A percentile compares a stretch with the other conserved stretches of the same genome.
Conservation (phyloP, 2,113 vertebrate genomes). For the Cinclus cinclus region DNA sequence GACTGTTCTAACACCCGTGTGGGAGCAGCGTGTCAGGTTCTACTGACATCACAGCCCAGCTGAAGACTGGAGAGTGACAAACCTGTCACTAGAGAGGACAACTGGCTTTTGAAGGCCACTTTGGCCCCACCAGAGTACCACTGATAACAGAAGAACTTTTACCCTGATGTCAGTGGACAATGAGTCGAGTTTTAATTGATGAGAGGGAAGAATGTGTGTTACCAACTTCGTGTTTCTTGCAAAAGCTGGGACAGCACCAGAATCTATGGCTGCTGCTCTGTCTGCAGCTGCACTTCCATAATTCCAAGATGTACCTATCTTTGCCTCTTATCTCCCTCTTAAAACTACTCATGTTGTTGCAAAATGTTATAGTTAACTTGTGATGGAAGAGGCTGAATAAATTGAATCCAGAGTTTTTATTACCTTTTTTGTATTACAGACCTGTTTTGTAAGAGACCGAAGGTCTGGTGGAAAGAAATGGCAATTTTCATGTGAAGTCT, state of each 20-base stretch:
- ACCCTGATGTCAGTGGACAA: neutral
- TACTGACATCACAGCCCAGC: conserved; percentile 35
- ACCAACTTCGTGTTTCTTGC: neutral
- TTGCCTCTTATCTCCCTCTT: neutral
- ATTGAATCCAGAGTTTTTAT: conserved; percentile 48
- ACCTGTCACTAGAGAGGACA: neutral
- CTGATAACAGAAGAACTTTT: neutral
- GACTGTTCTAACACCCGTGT: neutral
- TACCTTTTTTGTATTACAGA: conserved; percentile 53
- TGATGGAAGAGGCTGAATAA: conserved; percentile 37
- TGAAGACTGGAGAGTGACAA: neutral
- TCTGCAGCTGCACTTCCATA: neutral
- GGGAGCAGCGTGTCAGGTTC: conserved; percentile 48
- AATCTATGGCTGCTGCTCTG: neutral
- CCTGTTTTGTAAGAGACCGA: conserved; percentile 39
- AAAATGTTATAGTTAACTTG: conserved; percentile 18
- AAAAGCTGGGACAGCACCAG: neutral
- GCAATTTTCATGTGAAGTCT: conserved; percentile 7
- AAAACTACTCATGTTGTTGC: neutral
- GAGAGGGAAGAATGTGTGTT: neutral
- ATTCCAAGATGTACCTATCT: neutral
- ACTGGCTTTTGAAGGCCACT: neutral
- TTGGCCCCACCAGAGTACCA: neutral
- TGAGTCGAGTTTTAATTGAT: neutral
- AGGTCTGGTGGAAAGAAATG: conserved; percentile 34